A percentile compares a stretch with the other conserved stretches of the same genome.
These are phyloP conservation scores for Chelon auratus DNA, from an alignment of 2,797 vertebrate genomes.

Conservation along the genomic window DNA sequence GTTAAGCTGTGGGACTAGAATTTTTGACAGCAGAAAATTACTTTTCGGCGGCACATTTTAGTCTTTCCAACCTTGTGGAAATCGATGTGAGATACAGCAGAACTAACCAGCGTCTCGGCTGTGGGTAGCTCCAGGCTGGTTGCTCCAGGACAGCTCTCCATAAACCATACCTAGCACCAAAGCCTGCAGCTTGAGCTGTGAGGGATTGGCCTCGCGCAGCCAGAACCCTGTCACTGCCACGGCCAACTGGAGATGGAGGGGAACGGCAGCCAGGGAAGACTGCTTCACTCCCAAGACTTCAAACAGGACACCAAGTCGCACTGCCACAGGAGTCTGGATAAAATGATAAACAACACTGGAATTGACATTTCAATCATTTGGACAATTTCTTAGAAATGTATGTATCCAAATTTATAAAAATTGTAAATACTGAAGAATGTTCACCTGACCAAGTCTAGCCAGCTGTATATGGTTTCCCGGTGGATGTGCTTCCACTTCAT, in stretches of 20 bases:
- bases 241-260: constrained; percentile 83
- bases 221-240: constrained; percentile 89
- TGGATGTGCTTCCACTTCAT: constrained; percentile 72
- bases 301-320: constrained; percentile 83
- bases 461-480: constrained; percentile 72
- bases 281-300: constrained; percentile 85
- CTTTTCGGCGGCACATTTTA: neutral
- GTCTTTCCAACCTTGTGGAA: neutral
- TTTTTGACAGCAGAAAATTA: neutral
- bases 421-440: neutral
- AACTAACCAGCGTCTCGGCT: constrained; percentile 48
- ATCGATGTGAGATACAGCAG: neutral
- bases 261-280: constrained; percentile 77
- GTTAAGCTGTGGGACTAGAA: constrained; percentile 61
- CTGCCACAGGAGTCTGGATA: constrained; percentile 75
- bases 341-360: neutral
- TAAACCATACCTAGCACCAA: constrained; percentile 88
- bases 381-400: neutral
- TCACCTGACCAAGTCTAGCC: constrained; percentile 87
- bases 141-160: constrained; percentile 84
- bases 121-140: constrained; percentile 41
- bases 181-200: constrained; percentile 84
- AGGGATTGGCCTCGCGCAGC: constrained; percentile 81
- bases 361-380: neutral
- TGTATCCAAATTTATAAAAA: neutral